Conservation (phyloP, 2,797 vertebrate genomes). For the Rhynchotus rufescens region DNA sequence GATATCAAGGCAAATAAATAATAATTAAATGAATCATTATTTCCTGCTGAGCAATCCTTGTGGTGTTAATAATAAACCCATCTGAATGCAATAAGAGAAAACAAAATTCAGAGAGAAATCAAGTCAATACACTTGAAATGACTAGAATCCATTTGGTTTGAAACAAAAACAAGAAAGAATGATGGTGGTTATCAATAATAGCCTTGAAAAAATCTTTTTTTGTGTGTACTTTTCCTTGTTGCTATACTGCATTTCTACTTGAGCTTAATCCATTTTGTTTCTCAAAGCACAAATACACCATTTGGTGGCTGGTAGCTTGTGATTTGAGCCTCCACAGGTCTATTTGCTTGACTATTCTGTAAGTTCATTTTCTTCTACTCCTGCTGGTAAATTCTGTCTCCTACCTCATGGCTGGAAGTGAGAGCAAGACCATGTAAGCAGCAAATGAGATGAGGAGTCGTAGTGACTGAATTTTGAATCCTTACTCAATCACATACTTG, state of each 20-base stretch:
- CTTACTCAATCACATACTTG: background rate
- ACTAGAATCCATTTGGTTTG: background rate
- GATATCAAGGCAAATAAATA: conserved; percentile 17
- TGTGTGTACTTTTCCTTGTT: background rate
- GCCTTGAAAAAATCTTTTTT: background rate
- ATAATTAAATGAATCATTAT: conserved; percentile 40
- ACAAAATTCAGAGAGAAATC: background rate
- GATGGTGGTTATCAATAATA: background rate
- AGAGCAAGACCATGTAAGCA: background rate
- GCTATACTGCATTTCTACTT: background rate
- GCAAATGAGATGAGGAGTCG: background rate
- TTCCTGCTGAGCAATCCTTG: background rate
- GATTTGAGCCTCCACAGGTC: background rate
- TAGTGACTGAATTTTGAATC: background rate
- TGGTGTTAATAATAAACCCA: background rate
- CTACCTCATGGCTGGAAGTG: background rate
- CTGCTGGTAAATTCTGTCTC: background rate
- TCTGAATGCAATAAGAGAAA: background rate
- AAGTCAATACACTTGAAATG: background rate
- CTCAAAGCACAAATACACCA: background rate
- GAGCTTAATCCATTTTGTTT: background rate
- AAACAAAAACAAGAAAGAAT: background rate
- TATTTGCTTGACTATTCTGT: background rate
- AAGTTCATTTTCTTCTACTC: background rate
- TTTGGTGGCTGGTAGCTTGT: background rate